Conservation (phyloP, 2,888 invertebrate species). For the Oxyteleia sp. region DNA sequence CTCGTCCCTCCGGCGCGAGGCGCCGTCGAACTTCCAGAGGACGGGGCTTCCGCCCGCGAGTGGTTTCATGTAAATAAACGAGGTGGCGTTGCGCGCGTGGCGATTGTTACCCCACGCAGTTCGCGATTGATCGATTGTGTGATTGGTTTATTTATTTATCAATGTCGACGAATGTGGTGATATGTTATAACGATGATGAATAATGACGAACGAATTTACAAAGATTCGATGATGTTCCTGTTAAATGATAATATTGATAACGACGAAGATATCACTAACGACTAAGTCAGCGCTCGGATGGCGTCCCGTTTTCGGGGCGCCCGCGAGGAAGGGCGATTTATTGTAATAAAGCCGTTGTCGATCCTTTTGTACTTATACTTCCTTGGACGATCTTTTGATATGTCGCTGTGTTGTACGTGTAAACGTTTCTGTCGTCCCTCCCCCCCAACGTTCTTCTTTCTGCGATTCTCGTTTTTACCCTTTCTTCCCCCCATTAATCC, state of each 20-base stretch:
- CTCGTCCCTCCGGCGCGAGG: neutral
- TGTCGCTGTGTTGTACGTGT: conserved; percentile 69
- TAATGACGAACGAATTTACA: conserved; percentile 81
- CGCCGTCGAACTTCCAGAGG: neutral
- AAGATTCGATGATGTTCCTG: conserved; percentile 87
- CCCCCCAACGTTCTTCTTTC: conserved; percentile 18
- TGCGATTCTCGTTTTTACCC: neutral
- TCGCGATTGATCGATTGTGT: conserved; percentile 80
- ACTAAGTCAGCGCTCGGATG: conserved; percentile 83
- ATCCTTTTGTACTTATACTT: conserved; percentile 84
- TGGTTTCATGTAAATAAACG: conserved; percentile 9
- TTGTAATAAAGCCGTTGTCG: conserved; percentile 83
- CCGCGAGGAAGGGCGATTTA: conserved; percentile 68
- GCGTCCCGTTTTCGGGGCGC: conserved; percentile 74
- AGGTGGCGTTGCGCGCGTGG: neutral
- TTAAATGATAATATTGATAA: conserved; percentile 85
- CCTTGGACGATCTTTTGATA: conserved; percentile 78
- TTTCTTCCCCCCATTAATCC: neutral
- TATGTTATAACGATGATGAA: conserved; percentile 74
- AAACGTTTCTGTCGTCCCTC: conserved; percentile 13
- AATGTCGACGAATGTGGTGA: conserved; percentile 78
- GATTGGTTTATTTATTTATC: conserved; percentile 87
- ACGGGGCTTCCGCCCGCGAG: neutral
- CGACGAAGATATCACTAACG: conserved; percentile 80
- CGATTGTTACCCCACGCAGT: too few species aligned